Conservation (phyloP, 2,113 vertebrate species). For the Zosterops lateralis region DNA sequence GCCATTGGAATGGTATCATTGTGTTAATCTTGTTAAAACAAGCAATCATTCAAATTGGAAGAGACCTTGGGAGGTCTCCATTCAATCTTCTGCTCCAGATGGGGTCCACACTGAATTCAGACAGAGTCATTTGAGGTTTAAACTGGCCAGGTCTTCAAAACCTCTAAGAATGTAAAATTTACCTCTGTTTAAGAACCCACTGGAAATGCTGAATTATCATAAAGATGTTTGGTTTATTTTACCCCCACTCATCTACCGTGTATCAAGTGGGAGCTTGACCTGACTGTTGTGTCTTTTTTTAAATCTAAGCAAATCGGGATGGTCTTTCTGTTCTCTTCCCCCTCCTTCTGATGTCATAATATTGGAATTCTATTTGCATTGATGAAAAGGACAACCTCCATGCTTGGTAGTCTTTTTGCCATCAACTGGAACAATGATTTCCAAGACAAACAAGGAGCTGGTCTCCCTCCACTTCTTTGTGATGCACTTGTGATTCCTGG, state of each 20-base stretch:
- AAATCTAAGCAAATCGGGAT: not conserved
- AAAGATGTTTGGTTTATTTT: not conserved
- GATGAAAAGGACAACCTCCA: not conserved
- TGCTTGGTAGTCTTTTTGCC: not conserved
- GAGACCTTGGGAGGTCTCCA: not conserved
- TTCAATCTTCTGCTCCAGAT: not conserved
- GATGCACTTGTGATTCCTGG: not conserved
- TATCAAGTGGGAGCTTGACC: not conserved
- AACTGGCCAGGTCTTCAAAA: not conserved
- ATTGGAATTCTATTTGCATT: not conserved
- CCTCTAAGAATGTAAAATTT: not conserved
- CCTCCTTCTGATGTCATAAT: not conserved
- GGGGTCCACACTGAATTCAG: not conserved
- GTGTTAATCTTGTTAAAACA: not conserved
- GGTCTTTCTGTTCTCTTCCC: not conserved
- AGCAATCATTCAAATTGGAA: not conserved
- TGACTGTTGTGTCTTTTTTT: not conserved
- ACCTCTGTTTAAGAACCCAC: not conserved
- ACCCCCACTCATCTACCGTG: rapidly evolving
- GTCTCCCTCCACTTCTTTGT: not conserved
- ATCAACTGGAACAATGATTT: not conserved
- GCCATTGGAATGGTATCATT: not conserved
- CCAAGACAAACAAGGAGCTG: not conserved
- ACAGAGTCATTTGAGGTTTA: not conserved
- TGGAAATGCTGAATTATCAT: not conserved